Base-by-base conservation (phyloP, 2,113 vertebrate genomes). In the Peromyscus leucopus region DNA sequence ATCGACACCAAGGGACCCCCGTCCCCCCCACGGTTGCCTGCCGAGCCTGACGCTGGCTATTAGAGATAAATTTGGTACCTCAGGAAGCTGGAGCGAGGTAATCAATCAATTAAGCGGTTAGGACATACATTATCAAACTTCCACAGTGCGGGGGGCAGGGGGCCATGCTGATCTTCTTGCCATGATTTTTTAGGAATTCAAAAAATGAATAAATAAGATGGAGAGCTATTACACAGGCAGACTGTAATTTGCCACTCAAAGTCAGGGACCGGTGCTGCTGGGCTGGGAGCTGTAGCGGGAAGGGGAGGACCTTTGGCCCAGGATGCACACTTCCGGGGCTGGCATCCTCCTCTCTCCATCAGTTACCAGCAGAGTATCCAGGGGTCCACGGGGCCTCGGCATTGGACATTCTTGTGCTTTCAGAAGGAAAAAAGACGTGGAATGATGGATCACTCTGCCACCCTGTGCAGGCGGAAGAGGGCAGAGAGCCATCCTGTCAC, bases 1-100 rank as follows among this genome's bases (percentile, higher is more conserved):
- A 99, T 99, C 99, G 99, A 99, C 99, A 99, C 99, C 99, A 99
- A 98, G 99, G 99, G 99, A 99, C 99, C 98, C 98, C 96, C 57
- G 78, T 96, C 98, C 98, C 98, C 99, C 98, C 98, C 97, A 98
- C 98, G 98, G 99, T 99, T 99, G 98, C 98, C 99, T 98, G 98
- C 99, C 97, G 98, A 98, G 98, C 98, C 99, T 98, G 98, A 99
- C 99, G 99, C 98, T 98, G 98, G 99, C 99, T 99, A 99, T 99
- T 99, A 99, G 99, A 99, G 99, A 99, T 99, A 99, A 99, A 99
- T 99, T 99, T 98, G 98, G 99, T 99, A 98, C 98, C 98, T 99
- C 98, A 98, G 98, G 99, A 99, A 99, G 98, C 99, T 98, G 99
- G 98, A 98, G 99, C 98, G 99, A 99, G 98, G 98, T 98, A 99